phyloP scores from a whole-genome alignment of 2,797 vertebrate genomes.

The Hemitrygon akajei region DNA sequence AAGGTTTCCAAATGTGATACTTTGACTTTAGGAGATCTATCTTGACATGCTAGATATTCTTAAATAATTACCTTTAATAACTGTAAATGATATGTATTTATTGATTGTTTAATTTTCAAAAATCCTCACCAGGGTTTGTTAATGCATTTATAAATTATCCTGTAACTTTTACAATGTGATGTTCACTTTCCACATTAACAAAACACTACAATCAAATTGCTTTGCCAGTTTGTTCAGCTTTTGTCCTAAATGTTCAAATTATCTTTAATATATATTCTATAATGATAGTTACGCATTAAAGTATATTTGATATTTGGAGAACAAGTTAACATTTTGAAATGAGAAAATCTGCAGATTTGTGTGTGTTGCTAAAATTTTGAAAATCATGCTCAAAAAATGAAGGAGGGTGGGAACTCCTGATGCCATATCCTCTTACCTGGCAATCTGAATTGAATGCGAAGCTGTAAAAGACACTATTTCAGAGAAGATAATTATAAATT shows the following conservation, averaged over 20 bases:
- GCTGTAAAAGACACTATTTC: background rate
- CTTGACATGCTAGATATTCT: background rate
- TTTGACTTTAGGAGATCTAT: background rate
- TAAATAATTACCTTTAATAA: background rate
- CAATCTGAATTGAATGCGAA: background rate
- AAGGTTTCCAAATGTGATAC: background rate
- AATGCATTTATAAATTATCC: background rate
- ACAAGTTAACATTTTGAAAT: background rate
- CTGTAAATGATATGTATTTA: background rate
- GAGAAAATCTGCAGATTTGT: no score
- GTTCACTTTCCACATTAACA: background rate
- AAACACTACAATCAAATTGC: background rate
- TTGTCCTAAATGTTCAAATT: background rate
- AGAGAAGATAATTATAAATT: background rate
- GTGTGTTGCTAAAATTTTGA: background rate
- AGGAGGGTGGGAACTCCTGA: background rate
- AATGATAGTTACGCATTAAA: background rate
- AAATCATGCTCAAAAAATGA: background rate
- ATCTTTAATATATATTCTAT: background rate
- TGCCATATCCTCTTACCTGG: background rate
- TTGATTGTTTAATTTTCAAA: background rate
- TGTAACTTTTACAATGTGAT: background rate
- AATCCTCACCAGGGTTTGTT: background rate
- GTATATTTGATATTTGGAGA: background rate
- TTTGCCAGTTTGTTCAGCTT: background rate